Conservation (phyloP, 2,113 vertebrate species). For the Mormyrus lacerda region DNA sequence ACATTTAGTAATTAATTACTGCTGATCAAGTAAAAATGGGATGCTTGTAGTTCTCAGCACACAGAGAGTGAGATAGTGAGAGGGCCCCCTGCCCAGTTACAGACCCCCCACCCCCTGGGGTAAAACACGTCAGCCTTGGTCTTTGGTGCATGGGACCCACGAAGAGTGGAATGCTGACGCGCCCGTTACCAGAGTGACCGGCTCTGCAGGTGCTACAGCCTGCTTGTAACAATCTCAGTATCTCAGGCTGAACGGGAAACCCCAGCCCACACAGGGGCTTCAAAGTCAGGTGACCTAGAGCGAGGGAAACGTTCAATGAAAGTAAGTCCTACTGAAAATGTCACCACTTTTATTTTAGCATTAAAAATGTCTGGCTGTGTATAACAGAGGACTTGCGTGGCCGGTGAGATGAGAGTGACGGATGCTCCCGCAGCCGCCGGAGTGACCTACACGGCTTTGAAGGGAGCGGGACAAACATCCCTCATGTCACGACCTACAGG, state of each 20-base stretch:
- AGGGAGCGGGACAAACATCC: background rate
- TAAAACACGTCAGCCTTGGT: background rate
- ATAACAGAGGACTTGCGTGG: background rate
- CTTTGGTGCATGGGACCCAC: background rate
- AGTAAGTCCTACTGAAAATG: background rate
- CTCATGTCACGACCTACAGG: conserved; percentile 2
- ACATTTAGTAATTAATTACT: conserved; percentile 4
- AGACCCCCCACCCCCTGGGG: background rate
- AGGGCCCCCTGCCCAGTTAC: background rate
- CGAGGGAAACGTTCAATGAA: background rate
- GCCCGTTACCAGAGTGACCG: accelerated
- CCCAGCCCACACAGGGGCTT: background rate
- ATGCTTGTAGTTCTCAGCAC: background rate
- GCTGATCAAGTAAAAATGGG: background rate
- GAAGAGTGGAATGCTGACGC: background rate
- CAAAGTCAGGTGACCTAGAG: background rate
- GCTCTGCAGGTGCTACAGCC: background rate
- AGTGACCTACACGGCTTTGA: background rate
- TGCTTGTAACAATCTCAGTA: background rate
- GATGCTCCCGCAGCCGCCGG: background rate
- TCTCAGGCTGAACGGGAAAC: background rate
- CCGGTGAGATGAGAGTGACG: background rate
- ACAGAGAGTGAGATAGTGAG: background rate
- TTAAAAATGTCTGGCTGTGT: background rate
- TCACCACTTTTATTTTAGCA: background rate